Evolutionary conservation across 2,113 vertebrate genomes (phyloP).

Genomic region (Phaethon lepturus): DNA sequence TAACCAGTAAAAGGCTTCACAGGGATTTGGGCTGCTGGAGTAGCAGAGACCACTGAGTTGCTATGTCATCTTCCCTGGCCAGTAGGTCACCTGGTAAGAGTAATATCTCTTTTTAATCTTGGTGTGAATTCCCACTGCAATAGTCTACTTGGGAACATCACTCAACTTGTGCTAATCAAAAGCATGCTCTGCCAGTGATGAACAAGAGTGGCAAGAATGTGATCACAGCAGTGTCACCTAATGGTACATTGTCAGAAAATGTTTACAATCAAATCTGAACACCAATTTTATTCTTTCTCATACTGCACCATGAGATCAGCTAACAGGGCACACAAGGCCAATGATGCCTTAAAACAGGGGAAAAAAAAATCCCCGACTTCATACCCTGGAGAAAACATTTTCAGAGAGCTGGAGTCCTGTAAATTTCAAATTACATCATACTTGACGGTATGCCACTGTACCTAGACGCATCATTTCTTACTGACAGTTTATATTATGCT

Average conservation of each 20-base stretch:
- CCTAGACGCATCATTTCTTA: not conserved
- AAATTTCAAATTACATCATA: not conserved
- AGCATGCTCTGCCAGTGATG: not conserved
- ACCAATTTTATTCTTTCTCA: not conserved
- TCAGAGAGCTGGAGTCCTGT: not conserved
- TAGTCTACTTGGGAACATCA: not conserved
- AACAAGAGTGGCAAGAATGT: not conserved
- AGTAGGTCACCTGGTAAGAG: not conserved
- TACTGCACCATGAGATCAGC: not conserved
- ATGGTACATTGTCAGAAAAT: not conserved
- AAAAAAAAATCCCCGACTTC: not conserved
- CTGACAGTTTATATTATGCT: too few species aligned
- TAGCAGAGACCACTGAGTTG: accelerated
- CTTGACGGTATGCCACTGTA: not conserved
- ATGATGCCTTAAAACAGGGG: not conserved
- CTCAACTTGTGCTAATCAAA: not conserved
- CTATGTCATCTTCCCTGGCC: accelerated
- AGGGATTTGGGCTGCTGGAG: too few species aligned
- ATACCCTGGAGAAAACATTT: not conserved
- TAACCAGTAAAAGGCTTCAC: too few species aligned
- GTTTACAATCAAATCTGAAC: not conserved
- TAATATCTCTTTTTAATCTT: not conserved
- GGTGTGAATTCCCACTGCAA: not conserved
- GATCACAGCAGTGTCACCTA: not conserved
- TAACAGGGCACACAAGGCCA: not conserved